A percentile compares a stretch with the other conserved stretches of the same genome.
Evolutionary conservation across 2,888 invertebrate species (phyloP).

Genomic region (Eristalis pertinax): DNA sequence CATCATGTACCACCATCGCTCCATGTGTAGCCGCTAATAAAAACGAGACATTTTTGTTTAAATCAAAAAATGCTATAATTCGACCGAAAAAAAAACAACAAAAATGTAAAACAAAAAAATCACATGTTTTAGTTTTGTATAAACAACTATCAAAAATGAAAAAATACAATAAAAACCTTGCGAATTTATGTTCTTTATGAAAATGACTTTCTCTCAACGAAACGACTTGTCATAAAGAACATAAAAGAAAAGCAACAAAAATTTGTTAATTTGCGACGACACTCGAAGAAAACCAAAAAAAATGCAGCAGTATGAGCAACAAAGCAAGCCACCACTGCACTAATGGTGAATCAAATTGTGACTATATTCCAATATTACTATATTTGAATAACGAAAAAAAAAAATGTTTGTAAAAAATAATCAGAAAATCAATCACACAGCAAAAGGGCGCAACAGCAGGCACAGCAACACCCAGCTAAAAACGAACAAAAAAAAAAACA

Average conservation of each 20-base stretch:
- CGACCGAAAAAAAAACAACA: constrained; percentile 34
- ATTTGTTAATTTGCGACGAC: constrained; percentile 70
- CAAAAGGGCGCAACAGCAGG: constrained; percentile 3
- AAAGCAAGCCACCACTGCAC: constrained; percentile 21
- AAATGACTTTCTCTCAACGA: constrained; percentile 73
- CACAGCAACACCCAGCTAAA: constrained; percentile 28
- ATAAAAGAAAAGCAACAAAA: constrained; percentile 58
- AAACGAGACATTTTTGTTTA: constrained; percentile 37
- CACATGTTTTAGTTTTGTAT: constrained; percentile 8
- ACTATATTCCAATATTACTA: neutral
- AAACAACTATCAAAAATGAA: constrained; percentile 30
- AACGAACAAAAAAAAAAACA: neutral
- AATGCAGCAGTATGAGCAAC: constrained; percentile 72
- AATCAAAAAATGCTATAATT: constrained; percentile 48
- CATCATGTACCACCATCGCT: constrained; percentile 82
- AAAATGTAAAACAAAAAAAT: constrained; percentile 44
- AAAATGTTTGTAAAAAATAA: neutral
- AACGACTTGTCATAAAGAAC: constrained; percentile 74
- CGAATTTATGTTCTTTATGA: constrained; percentile 73
- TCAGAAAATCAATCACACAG: constrained; percentile 4
- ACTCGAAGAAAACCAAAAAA: constrained; percentile 53
- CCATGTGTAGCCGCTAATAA: constrained; percentile 75
- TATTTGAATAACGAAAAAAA: neutral
- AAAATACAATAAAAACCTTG: constrained; percentile 9
- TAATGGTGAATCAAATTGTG: constrained; percentile 18